Conservation (phyloP, 1,140 invertebrate species). For the Diachasma alloeum region DNA sequence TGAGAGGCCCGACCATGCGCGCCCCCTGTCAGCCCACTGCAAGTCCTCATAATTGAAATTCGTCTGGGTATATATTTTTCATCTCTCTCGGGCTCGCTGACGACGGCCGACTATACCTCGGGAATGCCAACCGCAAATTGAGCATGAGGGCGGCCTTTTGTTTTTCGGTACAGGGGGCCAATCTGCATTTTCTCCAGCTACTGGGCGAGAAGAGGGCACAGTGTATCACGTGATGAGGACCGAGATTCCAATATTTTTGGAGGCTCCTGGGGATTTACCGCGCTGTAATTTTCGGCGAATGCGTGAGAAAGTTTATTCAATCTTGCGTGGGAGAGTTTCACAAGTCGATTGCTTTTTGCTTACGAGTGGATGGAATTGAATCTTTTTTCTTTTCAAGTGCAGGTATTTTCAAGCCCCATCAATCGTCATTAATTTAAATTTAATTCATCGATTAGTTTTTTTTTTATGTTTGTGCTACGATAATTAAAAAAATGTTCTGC, state of each 20-base stretch:
- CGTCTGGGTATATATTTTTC: constrained; percentile 10
- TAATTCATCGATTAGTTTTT: too few relatives aligned
- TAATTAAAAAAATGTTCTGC: too few relatives aligned
- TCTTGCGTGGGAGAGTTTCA: background rate
- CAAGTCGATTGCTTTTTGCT: too few relatives aligned
- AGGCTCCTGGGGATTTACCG: background rate
- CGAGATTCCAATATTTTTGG: background rate
- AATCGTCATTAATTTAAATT: too few relatives aligned
- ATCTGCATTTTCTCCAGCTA: constrained; percentile 50
- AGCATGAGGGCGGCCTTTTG: constrained; percentile 59
- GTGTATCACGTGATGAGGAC: background rate
- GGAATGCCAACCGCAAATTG: constrained; percentile 58
- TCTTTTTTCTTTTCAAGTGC: too few relatives aligned
- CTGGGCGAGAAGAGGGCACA: background rate
- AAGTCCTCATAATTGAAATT: constrained; percentile 62
- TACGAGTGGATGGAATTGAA: too few relatives aligned
- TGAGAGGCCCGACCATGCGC: constrained; percentile 50
- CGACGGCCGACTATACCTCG: background rate
- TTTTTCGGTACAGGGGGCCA: constrained; percentile 44
- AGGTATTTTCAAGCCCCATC: too few relatives aligned
- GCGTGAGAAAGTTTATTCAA: too few relatives aligned
- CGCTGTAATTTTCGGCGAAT: too few relatives aligned
- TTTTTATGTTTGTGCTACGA: too few relatives aligned
- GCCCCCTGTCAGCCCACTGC: constrained; percentile 38
- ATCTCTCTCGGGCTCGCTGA: background rate